Percentiles rank a stretch among this genome's conserved stretches.
These are phyloP conservation scores for Tenthredo amoena DNA, from an alignment of 2,888 invertebrate species.

Conservation along the genomic window DNA sequence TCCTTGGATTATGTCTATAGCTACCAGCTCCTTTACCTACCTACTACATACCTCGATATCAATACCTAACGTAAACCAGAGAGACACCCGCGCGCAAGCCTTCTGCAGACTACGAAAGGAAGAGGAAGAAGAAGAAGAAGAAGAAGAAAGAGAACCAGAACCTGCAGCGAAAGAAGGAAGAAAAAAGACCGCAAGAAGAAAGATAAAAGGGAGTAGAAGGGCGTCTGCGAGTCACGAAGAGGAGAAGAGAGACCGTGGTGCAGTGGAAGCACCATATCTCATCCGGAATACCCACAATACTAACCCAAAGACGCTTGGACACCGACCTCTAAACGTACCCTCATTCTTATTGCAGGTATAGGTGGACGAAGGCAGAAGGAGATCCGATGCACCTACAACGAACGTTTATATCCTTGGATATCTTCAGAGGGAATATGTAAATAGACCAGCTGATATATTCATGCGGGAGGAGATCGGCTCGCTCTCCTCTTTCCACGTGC, in stretches of 20 bases:
- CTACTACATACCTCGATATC: constrained; percentile 1
- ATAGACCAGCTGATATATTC: constrained; percentile 65
- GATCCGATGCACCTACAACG: not conserved
- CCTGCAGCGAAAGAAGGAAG: not conserved
- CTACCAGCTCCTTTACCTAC: not conserved
- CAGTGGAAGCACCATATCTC: not conserved
- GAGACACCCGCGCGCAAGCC: not conserved
- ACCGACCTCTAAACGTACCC: not conserved
- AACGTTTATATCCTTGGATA: constrained; percentile 61
- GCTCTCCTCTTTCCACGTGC: constrained; percentile 21
- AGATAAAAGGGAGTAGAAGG: not conserved
- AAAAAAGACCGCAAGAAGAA: not conserved
- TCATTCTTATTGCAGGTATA: constrained; percentile 25
- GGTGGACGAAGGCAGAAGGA: not conserved
- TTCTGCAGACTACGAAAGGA: not conserved
- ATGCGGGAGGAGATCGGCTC: constrained; percentile 55
- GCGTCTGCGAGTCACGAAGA: not conserved
- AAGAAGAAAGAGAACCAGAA: not conserved
- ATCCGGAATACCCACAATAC: not conserved
- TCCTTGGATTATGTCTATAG: constrained; percentile 57
- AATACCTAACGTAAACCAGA: not conserved
- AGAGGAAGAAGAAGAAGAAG: not conserved
- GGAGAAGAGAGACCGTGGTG: not conserved
- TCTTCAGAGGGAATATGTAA: constrained; percentile 63
- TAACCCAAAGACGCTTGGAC: not conserved